phyloP scores from a whole-genome alignment of 2,113 vertebrate species.

The Tyrannus savana region DNA sequence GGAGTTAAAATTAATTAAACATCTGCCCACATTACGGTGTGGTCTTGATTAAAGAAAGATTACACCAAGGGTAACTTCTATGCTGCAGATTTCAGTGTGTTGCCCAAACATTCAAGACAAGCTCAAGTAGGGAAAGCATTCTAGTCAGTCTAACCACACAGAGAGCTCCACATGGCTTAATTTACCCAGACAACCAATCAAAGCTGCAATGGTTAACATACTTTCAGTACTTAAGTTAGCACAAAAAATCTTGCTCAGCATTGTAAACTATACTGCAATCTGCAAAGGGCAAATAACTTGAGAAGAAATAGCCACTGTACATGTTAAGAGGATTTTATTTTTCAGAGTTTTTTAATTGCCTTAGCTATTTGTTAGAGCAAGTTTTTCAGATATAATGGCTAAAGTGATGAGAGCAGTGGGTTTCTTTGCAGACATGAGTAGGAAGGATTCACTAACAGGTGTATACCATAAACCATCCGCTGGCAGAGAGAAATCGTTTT shows the following conservation, averaged over 20 bases:
- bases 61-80: neutral
- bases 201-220: neutral
- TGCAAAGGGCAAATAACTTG: neutral
- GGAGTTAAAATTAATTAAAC: neutral
- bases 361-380: neutral
- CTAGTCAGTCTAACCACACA: neutral
- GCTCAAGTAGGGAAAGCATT: neutral
- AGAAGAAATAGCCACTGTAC: neutral
- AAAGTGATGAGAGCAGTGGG: neutral
- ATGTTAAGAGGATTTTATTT: neutral
- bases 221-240: neutral
- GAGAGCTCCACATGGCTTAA: neutral
- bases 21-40: neutral
- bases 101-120: neutral
- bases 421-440: neutral
- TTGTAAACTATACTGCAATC: neutral
- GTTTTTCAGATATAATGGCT: neutral
- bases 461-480: neutral
- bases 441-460: neutral
- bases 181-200: neutral
- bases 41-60: neutral
- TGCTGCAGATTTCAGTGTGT: neutral
- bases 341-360: neutral
- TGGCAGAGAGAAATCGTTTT: neutral
- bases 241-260: neutral